These are phyloP conservation scores for Ptyas mucosa DNA, from an alignment of 2,113 vertebrate species.

Conservation along the genomic window DNA sequence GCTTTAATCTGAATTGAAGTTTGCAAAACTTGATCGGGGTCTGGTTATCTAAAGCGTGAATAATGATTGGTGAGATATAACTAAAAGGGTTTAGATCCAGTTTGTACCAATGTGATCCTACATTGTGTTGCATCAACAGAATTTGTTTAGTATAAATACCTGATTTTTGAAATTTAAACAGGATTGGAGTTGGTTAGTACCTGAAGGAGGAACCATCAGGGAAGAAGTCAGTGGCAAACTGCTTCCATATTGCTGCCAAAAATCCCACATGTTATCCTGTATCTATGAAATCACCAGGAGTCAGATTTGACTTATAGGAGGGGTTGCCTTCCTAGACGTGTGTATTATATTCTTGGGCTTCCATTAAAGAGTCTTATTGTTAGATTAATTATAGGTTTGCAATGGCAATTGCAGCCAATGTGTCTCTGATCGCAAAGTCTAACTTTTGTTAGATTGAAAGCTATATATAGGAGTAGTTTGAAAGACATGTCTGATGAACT, in stretches of 20 bases:
- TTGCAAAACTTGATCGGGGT: neutral
- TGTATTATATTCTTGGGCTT: neutral
- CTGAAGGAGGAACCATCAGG: neutral
- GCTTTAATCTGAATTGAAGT: neutral
- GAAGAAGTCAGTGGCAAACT: neutral
- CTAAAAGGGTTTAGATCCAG: neutral
- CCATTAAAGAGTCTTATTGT: neutral
- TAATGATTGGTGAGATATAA: neutral
- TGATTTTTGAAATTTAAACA: neutral
- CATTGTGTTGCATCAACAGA: neutral
- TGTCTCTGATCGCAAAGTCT: neutral
- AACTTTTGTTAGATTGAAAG: neutral
- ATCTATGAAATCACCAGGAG: neutral
- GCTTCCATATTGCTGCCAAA: neutral
- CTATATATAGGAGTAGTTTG: neutral
- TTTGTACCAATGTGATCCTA: neutral
- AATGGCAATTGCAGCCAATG: neutral
- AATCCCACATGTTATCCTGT: neutral
- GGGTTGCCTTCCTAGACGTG: neutral
- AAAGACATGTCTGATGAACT: neutral
- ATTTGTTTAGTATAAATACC: neutral
- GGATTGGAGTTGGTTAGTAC: neutral
- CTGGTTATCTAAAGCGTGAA: neutral
- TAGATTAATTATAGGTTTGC: neutral
- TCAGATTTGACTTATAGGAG: neutral